These are phyloP conservation scores for Andrena bucephala DNA, from an alignment of 2,888 invertebrate species.

Conservation along the genomic window DNA sequence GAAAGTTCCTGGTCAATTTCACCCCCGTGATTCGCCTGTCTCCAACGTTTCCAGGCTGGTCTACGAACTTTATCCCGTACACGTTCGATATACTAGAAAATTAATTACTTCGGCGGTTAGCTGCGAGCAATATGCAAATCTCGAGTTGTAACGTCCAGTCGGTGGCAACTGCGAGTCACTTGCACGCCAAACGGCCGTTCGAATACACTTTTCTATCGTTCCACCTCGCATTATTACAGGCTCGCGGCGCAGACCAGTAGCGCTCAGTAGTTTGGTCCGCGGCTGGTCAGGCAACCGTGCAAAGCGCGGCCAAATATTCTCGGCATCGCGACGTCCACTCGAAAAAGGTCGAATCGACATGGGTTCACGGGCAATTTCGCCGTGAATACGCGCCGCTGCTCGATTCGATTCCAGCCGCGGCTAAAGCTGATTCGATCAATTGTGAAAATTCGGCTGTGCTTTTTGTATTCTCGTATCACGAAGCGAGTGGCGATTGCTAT, in stretches of 20 bases:
- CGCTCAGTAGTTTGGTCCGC: not conserved
- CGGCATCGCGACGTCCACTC: constrained; percentile 24
- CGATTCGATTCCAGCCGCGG: constrained; percentile 50
- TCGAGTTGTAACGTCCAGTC: constrained; percentile 4
- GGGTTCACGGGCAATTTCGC: constrained; percentile 60
- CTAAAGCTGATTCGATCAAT: constrained; percentile 58
- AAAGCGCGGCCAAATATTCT: constrained; percentile 44
- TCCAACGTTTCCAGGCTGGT: not conserved
- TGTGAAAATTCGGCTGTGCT: constrained; percentile 58
- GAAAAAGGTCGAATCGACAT: constrained; percentile 34
- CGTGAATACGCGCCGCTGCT: constrained; percentile 24
- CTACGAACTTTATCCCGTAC: constrained; percentile 16
- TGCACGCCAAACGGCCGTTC: not conserved
- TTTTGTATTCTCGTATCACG: constrained; percentile 57
- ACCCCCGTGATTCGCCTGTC: not conserved
- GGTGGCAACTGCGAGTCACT: not conserved
- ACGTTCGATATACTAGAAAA: constrained; percentile 19
- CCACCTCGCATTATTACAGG: not conserved
- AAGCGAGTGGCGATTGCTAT: constrained; percentile 34
- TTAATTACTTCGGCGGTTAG: constrained; percentile 34
- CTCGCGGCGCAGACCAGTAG: not conserved
- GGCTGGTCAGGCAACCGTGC: not conserved
- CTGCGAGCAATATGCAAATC: constrained; percentile 27
- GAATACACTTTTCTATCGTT: not conserved
- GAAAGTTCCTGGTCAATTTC: constrained; percentile 75